Evolutionary conservation across 2,888 invertebrate species (phyloP).

Genomic region (Cremastobaeus sp.): DNA sequence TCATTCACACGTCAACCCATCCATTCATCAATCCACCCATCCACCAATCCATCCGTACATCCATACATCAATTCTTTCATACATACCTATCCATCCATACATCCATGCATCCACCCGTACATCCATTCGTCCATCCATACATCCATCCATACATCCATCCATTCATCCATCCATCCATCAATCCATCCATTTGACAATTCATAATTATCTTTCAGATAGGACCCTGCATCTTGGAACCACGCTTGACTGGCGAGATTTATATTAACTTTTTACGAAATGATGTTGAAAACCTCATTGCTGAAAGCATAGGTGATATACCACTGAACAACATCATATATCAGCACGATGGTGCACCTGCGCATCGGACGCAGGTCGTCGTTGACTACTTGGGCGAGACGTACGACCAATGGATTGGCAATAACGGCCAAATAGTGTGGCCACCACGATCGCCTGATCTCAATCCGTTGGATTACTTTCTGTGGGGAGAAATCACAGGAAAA

Average conservation of each 20-base stretch:
- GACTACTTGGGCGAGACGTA: neutral
- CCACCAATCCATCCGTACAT: no score
- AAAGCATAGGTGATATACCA: no score
- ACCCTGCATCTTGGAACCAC: neutral
- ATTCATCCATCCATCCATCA: neutral
- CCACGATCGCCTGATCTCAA: constrained; percentile 10
- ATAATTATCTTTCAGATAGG: neutral
- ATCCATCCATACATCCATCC: neutral
- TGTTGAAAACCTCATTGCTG: no score
- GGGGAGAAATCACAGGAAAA: no score
- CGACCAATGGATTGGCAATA: constrained; percentile 2
- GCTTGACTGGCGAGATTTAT: neutral
- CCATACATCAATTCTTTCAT: no score
- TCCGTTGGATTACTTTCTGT: constrained; percentile 9
- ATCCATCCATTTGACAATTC: neutral
- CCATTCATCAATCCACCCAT: no score
- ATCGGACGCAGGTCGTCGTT: neutral
- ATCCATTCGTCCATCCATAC: no score
- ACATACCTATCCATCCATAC: no score
- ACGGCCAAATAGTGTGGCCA: constrained; percentile 1
- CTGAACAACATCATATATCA: neutral
- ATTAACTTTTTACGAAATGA: neutral
- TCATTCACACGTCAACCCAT: no score
- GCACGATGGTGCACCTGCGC: constrained; percentile 16
- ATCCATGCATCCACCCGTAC: no score